Evolutionary conservation across 2,113 vertebrate species (phyloP).

Genomic region (Azemiops feae): DNA sequence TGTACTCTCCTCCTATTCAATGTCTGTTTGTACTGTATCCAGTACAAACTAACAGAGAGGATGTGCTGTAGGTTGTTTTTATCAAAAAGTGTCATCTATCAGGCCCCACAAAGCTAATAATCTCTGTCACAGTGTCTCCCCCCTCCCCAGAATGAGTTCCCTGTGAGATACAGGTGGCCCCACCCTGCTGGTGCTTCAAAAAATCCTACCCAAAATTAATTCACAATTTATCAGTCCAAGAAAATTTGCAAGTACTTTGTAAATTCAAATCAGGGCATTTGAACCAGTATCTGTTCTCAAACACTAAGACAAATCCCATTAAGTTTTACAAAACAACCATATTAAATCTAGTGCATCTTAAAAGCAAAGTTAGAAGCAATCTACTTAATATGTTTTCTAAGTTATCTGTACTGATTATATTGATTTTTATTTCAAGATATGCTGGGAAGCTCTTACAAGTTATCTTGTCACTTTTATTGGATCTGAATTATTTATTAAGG

Average conservation of each 20-base stretch:
- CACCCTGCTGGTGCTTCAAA: background rate
- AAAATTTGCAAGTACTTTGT: background rate
- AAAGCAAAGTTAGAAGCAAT: background rate
- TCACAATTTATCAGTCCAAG: background rate
- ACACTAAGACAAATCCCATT: background rate
- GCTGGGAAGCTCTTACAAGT: background rate
- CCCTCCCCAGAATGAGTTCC: background rate
- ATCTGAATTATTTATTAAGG: conserved; percentile 5
- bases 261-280: background rate
- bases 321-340: conserved; percentile 2
- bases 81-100: background rate
- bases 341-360: conserved; percentile 13
- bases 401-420: background rate
- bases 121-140: background rate
- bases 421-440: conserved; percentile 1
- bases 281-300: background rate
- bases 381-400: conserved; percentile 5
- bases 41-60: background rate
- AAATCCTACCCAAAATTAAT: background rate
- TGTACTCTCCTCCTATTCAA: background rate
- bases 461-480: conserved; percentile 4
- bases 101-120: background rate
- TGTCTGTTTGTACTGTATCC: too few relatives aligned
- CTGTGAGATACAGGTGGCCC: background rate
- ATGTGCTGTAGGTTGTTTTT: background rate